phyloP scores from a whole-genome alignment of 1,140 invertebrate genomes.

The Trichomalopsis sarcophagae region DNA sequence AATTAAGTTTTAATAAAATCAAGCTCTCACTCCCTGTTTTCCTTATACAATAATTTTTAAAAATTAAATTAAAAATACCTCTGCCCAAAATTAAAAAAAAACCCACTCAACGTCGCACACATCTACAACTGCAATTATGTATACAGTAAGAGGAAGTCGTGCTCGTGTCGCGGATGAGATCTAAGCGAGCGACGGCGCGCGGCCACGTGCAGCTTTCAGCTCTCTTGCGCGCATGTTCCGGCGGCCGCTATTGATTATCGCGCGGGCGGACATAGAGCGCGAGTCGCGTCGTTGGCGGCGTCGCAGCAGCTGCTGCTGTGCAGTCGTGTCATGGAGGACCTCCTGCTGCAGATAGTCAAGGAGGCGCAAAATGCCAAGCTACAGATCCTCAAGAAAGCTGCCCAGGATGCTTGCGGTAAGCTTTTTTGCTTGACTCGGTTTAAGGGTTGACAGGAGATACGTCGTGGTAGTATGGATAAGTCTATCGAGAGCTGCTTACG shows the following conservation, averaged over 20 bases:
- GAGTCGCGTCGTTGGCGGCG: background rate
- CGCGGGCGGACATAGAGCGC: background rate
- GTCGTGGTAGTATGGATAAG: background rate
- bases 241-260: constrained; percentile 30
- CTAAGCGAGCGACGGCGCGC: background rate
- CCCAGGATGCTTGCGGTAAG: constrained; percentile 87
- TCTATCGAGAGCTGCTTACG: background rate
- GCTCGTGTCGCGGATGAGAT: background rate
- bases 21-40: no score
- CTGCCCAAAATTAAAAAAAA: no score
- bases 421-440: background rate
- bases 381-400: constrained; percentile 81
- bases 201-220: background rate
- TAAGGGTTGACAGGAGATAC: no score
- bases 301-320: background rate
- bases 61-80: no score
- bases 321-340: constrained; percentile 83
- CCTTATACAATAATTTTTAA: no score
- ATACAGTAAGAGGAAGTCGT: no score
- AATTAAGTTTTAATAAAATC: no score
- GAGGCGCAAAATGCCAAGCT: constrained; percentile 86
- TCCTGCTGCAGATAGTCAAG: constrained; percentile 85
- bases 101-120: no score
- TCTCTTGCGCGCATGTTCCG: constrained; percentile 28
- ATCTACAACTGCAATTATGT: no score